Evolutionary conservation across 2,797 vertebrate genomes (phyloP).

Genomic region (Gymnopithys bicolor): DNA sequence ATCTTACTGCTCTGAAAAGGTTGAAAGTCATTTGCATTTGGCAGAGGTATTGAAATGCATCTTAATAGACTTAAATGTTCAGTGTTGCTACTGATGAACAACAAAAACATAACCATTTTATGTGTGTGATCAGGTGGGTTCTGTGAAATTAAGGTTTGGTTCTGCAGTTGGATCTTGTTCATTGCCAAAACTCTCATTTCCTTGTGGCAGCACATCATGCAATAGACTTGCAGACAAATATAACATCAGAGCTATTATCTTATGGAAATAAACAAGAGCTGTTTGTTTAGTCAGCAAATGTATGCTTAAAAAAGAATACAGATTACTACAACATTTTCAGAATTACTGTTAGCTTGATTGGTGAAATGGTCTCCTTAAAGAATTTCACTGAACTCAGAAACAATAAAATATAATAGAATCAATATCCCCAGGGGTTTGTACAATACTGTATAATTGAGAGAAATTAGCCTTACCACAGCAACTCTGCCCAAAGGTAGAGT

Average conservation of each 20-base stretch:
- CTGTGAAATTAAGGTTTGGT: constrained; percentile 26
- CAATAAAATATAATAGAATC: constrained; percentile 56
- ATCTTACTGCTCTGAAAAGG: constrained; percentile 69
- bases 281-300: constrained; percentile 67
- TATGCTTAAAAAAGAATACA: constrained; percentile 60
- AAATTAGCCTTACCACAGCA: constrained; percentile 23
- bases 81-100: constrained; percentile 27
- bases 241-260: constrained; percentile 31
- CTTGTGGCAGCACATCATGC: constrained; percentile 25
- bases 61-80: constrained; percentile 67
- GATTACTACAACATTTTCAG: constrained; percentile 36
- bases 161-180: constrained; percentile 28
- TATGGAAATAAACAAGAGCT: constrained; percentile 50
- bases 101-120: constrained; percentile 40
- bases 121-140: constrained; percentile 18
- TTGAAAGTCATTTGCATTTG: constrained; percentile 70
- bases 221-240: background rate
- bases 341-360: constrained; percentile 42
- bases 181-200: constrained; percentile 27
- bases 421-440: constrained; percentile 11
- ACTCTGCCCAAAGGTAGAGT: constrained; percentile 8
- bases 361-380: constrained; percentile 26
- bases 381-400: constrained; percentile 43
- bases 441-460: constrained; percentile 35
- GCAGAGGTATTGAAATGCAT: constrained; percentile 61